Base-by-base conservation (phyloP, 2,113 vertebrate genomes). In the Setophaga petechia region DNA sequence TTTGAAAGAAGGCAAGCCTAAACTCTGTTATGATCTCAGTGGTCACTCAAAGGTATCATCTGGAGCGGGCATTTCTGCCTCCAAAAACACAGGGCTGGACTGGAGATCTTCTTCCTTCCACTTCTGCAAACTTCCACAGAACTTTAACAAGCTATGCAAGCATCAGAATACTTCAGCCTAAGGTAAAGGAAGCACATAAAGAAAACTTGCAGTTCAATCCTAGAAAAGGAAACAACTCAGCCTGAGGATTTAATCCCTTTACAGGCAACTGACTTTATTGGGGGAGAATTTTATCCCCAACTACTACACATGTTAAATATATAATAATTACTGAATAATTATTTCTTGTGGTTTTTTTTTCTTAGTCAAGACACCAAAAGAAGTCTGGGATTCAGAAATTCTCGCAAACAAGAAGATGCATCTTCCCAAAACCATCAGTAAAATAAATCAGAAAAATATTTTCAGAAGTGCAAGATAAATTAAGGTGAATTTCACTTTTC, bases 391-490 rank as follows among this genome's bases (percentile, higher is more conserved):
- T 51, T 77, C 47, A 84, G 67, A 74, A 28, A n/a, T 51, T 69
- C 35, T 55, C 51, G 23, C 22, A 83, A 72, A 80, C 3, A 44
- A 68, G 77, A 87, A 82, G 79, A 78, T 14, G 57, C 13, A 33
- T 17, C 9, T 65, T 85, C 75, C 54, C 54, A 87, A 87, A 90
- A 46, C 7, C 27, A 57, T 31, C 15, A 62, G 24, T 76, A 51
- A 94, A 93, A 79, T 21, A n/a, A 91, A 82, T 61, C 37, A 58
- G 65, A 85, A 90, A 85, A 96, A 85, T 55, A 71, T 17, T 77
- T 19, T 59, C 15, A 41, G 15, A 28, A 58, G 21, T 55, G 21
- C 10, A 19, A 46, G 18, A 77, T 12, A 80, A 87, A 83, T 33
- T 20, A 84, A 74, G 7, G 13, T 19, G 30, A 89, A 28, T 86